phyloP scores from a whole-genome alignment of 2,113 vertebrate species.

The Brevimyrus niger region DNA sequence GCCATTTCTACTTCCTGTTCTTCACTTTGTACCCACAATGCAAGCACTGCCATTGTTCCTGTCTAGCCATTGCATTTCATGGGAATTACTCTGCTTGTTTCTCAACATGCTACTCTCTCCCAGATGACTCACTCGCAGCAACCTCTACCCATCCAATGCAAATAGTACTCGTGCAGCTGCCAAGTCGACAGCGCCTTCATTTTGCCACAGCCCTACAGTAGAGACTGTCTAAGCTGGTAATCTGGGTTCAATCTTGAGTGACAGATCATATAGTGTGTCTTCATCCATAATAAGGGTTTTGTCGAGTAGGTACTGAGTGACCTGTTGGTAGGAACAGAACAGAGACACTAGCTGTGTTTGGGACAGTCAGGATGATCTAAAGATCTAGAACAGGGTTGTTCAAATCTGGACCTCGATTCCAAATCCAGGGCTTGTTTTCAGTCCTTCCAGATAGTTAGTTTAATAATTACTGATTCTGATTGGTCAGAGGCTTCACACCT shows the following conservation, averaged over 20 bases:
- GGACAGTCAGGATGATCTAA: neutral
- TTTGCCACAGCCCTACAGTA: conserved; percentile 32
- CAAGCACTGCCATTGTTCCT: neutral
- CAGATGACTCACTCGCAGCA: neutral
- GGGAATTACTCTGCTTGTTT: neutral
- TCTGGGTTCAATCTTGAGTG: conserved; percentile 91
- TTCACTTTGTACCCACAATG: neutral
- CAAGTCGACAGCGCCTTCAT: neutral
- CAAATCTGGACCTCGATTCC: too few relatives aligned
- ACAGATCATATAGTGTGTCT: conserved; percentile 92
- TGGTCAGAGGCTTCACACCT: too few relatives aligned
- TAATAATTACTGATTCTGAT: too few relatives aligned
- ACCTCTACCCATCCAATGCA: neutral
- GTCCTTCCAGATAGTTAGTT: too few relatives aligned
- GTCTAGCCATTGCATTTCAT: conserved; percentile 13
- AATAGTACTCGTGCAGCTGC: neutral
- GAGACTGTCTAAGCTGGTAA: conserved; percentile 78
- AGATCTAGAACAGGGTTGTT: neutral
- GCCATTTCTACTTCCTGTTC: neutral
- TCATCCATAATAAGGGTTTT: conserved; percentile 93
- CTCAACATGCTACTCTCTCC: neutral
- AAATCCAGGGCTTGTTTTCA: too few relatives aligned
- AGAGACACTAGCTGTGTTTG: neutral
- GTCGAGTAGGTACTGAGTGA: conserved; percentile 92
- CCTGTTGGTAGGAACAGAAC: conserved; percentile 54